Evolutionary conservation across 1,140 invertebrate genomes (phyloP).

Genomic region (Pseudomyrmex sp.): DNA sequence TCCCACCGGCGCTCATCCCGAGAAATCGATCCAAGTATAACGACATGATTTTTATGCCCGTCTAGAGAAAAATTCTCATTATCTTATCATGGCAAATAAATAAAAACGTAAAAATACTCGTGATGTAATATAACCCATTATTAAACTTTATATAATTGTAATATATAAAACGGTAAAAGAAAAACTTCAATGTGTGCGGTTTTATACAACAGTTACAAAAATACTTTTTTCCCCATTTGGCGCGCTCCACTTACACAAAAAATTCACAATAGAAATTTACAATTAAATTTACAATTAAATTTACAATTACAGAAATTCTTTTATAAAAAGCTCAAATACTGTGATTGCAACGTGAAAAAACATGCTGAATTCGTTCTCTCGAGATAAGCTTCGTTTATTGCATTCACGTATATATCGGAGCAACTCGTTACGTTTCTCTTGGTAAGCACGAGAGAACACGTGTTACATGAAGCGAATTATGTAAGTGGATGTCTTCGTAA

Average conservation of each 20-base stretch:
- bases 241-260: too few species aligned
- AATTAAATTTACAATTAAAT: not conserved
- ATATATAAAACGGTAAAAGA: conserved; percentile 9
- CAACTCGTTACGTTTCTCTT: conserved; percentile 29
- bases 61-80: too few species aligned
- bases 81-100: conserved; percentile 6
- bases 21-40: conserved; percentile 6
- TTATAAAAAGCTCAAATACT: not conserved
- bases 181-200: not conserved
- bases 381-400: conserved; percentile 23
- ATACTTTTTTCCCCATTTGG: conserved; percentile 4
- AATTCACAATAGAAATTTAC: too few species aligned
- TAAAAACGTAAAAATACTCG: not conserved
- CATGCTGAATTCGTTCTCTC: not conserved
- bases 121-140: not conserved
- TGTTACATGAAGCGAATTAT: conserved; percentile 25
- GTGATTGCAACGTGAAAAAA: conserved; percentile 1
- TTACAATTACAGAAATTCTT: conserved; percentile 31
- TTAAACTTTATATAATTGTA: not conserved
- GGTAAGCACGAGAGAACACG: conserved; percentile 10
- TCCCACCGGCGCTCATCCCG: conserved; percentile 5
- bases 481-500: conserved; percentile 36
- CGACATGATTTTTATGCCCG: not conserved
- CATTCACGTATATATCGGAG: not conserved
- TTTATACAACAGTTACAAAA: conserved; percentile 11